These are phyloP conservation scores for Rhinatrema bivittatum DNA, from an alignment of 2,797 vertebrate genomes.

Conservation along the genomic window DNA sequence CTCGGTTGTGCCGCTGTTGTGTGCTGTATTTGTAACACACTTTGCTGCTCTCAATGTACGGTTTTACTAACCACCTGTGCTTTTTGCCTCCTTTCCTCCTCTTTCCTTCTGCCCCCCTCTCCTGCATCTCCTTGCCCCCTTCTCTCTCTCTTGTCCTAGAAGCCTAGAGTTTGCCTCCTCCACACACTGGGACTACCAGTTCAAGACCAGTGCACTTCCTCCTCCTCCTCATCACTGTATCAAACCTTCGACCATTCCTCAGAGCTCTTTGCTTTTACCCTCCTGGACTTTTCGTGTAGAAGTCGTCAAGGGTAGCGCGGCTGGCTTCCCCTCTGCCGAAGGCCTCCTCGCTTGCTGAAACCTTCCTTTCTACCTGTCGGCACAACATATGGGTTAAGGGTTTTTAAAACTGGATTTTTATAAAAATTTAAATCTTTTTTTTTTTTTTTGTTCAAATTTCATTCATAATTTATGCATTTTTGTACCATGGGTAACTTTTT, in stretches of 20 bases:
- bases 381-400: conserved; percentile 22
- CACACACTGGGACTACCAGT: conserved; percentile 52
- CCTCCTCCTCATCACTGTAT: conserved; percentile 56
- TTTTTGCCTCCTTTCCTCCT: conserved; percentile 34
- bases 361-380: conserved; percentile 44
- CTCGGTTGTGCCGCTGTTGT: background rate
- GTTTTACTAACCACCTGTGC: conserved; percentile 59
- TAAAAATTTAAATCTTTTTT: conserved; percentile 16
- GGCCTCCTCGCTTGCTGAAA: conserved; percentile 42
- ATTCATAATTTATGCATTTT: conserved; percentile 7
- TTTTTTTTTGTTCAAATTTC: conserved; percentile 15
- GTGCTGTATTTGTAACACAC: background rate
- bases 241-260: conserved; percentile 55
- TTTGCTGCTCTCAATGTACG: conserved; percentile 40
- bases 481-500: too few species aligned
- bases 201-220: conserved; percentile 53
- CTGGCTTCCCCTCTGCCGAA: conserved; percentile 41
- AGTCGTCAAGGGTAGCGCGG: conserved; percentile 51
- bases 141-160: conserved; percentile 64
- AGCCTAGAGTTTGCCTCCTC: conserved; percentile 58
- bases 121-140: conserved; percentile 29
- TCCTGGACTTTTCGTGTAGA: conserved; percentile 48
- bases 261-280: conserved; percentile 57
- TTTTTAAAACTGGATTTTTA: conserved; percentile 13
- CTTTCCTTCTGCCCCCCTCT: conserved; percentile 32